These are phyloP conservation scores for Sphenopsis melanotis DNA, from an alignment of 2,797 vertebrate species.

Conservation along the genomic window DNA sequence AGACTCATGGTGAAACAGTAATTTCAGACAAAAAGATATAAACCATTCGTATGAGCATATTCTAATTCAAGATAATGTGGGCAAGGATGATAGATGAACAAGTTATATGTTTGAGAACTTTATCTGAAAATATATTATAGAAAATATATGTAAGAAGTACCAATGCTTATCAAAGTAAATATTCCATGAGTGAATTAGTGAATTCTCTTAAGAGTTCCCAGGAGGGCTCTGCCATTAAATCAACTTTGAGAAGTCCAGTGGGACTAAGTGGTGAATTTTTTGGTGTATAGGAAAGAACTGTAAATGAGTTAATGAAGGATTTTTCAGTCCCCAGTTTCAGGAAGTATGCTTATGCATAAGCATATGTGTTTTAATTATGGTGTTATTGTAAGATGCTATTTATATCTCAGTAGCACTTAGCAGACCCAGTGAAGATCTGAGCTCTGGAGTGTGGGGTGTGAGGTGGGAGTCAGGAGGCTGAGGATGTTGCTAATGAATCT, in stretches of 20 bases:
- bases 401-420: not conserved
- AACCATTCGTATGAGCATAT: not conserved
- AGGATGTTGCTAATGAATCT: not conserved
- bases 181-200: not conserved
- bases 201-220: not conserved
- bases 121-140: not conserved
- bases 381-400: not conserved
- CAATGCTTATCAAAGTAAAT: not conserved
- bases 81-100: not conserved
- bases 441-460: not conserved
- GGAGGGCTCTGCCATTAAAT: slow-evolving; percentile 1
- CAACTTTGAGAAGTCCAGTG: not conserved
- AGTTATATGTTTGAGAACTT: not conserved
- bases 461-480: not conserved
- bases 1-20: not conserved
- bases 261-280: not conserved
- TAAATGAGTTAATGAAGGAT: slow-evolving; percentile 7
- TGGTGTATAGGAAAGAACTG: not conserved
- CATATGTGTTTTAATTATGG: not conserved
- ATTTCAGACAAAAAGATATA: not conserved
- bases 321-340: not conserved
- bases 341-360: not conserved
- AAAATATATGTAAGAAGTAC: not conserved
- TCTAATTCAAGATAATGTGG: not conserved
- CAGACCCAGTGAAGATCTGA: not conserved